Base-by-base conservation (phyloP, 2,113 vertebrate genomes). In the Trachemys scripta region DNA sequence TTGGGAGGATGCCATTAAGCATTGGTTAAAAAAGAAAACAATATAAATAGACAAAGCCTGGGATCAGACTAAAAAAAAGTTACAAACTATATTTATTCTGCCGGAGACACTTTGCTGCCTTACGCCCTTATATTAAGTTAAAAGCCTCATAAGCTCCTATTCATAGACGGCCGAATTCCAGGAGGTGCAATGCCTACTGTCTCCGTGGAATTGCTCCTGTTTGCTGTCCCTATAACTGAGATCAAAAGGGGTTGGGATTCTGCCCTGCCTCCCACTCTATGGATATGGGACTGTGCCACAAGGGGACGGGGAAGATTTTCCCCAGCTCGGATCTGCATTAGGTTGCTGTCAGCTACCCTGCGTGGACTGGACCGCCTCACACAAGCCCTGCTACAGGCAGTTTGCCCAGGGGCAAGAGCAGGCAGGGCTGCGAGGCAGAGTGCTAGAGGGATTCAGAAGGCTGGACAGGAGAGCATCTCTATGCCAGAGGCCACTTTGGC, bases 51-150 rank as follows among this genome's bases (percentile, higher is more conserved):
- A 80, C 84, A 89, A 76, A 25, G 91, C 93, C 92, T 47, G 88
- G 76, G 96, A 92, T 91, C 84, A 42, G 79, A 85, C 22, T 0
- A 80, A 85, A 85, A 53, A 59, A 27, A 42, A 92, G 47, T 93
- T 84, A 94, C 88, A 94, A 90, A 85, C 93, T 95, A 42, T 95
- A 95, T 97, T 96, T 97, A 90, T 80, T 94, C 91, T 87, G 94
- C 94, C 82, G 0, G 2, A 92, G 93, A 89, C 82, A 62, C 94
- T 88, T 24, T 25, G 0, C 59, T 96, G 94, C 78, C 92, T 80
- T 91, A 27, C 0, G 0, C 91, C 92, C 35, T 89, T 84, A 87
- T 10, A 53, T 19, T 20, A 1, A 2, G 72, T n/a, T 47, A 78
- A 78, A 78, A 47, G 75, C 75, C 12, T 47, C 42, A 25, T 78